A percentile compares a stretch with the other conserved stretches of the same genome.
These are phyloP conservation scores for Bettongia penicillata DNA, from an alignment of 2,113 vertebrate genomes.

Conservation along the genomic window DNA sequence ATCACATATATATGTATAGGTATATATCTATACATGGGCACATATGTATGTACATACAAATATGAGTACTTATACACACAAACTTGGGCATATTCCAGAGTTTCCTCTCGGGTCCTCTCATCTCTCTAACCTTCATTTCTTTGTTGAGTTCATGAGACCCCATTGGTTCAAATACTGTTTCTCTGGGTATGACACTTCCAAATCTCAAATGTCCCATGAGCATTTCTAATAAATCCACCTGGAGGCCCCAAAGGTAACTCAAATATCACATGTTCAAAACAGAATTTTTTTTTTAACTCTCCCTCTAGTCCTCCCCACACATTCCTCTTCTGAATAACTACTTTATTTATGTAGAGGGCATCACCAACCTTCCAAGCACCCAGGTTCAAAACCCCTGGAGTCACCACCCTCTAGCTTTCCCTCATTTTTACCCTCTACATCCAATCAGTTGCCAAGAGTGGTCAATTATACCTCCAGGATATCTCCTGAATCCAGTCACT, in stretches of 20 bases:
- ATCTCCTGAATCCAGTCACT: background rate
- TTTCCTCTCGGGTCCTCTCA: background rate
- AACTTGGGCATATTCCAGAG: background rate
- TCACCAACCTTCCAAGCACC: background rate
- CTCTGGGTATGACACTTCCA: background rate
- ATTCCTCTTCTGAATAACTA: background rate
- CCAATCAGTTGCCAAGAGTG: background rate
- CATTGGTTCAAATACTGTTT: background rate
- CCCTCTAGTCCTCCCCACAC: background rate
- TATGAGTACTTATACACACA: background rate
- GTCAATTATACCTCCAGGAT: background rate
- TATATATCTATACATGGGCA: background rate
- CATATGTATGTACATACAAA: background rate
- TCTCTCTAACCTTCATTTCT: background rate
- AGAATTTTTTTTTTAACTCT: background rate
- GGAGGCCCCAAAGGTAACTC: background rate
- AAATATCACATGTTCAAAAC: background rate
- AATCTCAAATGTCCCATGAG: background rate
- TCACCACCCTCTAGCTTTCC: background rate
- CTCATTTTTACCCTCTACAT: background rate
- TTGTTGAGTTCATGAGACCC: background rate
- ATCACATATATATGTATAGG: background rate
- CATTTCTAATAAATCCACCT: background rate
- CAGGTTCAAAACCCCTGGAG: background rate
- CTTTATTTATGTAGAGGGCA: background rate